phyloP scores from a whole-genome alignment of 1,140 invertebrate genomes.

The Drosophila pandora region DNA sequence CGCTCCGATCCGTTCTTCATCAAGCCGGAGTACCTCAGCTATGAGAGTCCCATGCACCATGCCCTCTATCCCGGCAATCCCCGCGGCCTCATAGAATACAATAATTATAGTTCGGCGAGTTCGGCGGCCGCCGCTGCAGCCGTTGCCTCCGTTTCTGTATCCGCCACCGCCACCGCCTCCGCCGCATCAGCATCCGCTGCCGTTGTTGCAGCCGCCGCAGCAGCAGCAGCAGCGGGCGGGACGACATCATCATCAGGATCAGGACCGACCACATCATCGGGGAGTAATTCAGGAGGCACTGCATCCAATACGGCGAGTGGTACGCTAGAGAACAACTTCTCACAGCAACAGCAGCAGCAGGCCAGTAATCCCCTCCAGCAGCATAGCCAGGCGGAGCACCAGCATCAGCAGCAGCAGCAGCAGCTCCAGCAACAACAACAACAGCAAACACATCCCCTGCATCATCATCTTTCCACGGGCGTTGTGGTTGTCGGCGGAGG shows the following conservation, averaged over 20 bases:
- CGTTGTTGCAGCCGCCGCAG: constrained; percentile 41
- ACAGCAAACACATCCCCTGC: constrained; percentile 64
- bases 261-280: not conserved
- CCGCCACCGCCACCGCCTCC: constrained; percentile 38
- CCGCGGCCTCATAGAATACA: constrained; percentile 77
- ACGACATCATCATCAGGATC: too few relatives aligned
- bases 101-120: constrained; percentile 72
- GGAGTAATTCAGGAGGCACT: constrained; percentile 21
- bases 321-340: constrained; percentile 60
- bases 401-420: constrained; percentile 46
- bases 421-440: constrained; percentile 45
- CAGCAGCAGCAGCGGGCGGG: too few relatives aligned
- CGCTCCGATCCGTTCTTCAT: constrained; percentile 77
- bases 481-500: constrained; percentile 51
- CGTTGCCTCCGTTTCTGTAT: constrained; percentile 46
- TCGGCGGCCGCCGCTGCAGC: constrained; percentile 64
- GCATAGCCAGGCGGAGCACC: constrained; percentile 35
- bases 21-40: constrained; percentile 82
- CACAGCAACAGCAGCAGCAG: constrained; percentile 45
- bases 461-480: constrained; percentile 75
- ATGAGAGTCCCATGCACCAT: constrained; percentile 83
- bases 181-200: constrained; percentile 33
- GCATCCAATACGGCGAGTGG: constrained; percentile 11
- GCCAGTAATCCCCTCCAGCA: constrained; percentile 49
- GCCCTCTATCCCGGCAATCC: constrained; percentile 69